phyloP scores from a whole-genome alignment of 1,140 invertebrate species.

The Linepithema humile region DNA sequence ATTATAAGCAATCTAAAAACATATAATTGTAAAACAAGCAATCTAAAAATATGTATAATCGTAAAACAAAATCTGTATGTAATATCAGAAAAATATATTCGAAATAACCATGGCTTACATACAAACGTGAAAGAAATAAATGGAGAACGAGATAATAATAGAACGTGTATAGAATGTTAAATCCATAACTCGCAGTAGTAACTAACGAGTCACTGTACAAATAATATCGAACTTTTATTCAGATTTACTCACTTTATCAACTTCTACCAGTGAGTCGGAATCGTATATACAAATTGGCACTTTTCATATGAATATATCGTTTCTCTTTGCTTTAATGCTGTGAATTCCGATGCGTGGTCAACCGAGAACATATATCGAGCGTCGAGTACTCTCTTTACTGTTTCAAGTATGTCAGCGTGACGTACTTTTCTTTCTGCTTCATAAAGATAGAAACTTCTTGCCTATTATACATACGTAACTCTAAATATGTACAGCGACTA shows the following conservation, averaged over 20 bases:
- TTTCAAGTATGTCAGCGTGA: not conserved
- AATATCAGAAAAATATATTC: not conserved
- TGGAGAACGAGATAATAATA: constrained; percentile 15
- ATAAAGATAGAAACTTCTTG: constrained; percentile 47
- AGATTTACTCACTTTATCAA: constrained; percentile 44
- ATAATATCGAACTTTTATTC: constrained; percentile 49
- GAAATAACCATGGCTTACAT: not conserved
- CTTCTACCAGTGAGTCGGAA: constrained; percentile 22
- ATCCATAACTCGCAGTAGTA: constrained; percentile 8
- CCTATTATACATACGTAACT: constrained; percentile 61
- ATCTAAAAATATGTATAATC: not conserved
- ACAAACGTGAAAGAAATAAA: not conserved
- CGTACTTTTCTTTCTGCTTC: constrained; percentile 11
- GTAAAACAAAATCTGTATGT: constrained; percentile 3
- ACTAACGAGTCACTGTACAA: constrained; percentile 39
- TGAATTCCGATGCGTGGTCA: constrained; percentile 69
- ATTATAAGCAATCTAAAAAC: too few relatives aligned
- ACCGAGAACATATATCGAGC: constrained; percentile 56
- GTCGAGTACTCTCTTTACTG: constrained; percentile 6
- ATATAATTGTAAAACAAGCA: not conserved
- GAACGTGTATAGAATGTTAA: constrained; percentile 12
- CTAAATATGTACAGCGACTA: constrained; percentile 66
- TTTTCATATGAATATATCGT: constrained; percentile 42
- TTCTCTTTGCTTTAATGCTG: constrained; percentile 8
- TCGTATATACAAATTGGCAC: constrained; percentile 68